A percentile compares a stretch with the other conserved stretches of the same genome.
Evolutionary conservation across 1,140 invertebrate species (phyloP).

Genomic region (Fopius arisanus): DNA sequence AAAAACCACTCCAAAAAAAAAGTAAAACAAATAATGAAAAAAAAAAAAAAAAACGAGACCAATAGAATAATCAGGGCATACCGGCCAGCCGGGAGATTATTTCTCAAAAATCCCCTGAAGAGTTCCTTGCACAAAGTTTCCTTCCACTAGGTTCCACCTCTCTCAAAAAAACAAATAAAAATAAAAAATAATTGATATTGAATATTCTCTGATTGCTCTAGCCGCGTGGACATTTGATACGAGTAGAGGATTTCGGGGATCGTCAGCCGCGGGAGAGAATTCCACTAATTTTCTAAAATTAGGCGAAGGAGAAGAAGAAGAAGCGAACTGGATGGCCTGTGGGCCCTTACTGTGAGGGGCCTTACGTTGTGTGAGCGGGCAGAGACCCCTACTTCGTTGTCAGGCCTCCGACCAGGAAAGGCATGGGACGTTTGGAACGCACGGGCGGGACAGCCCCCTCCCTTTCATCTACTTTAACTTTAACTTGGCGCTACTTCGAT

Average conservation of each 20-base stretch:
- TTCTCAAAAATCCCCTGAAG: constrained; percentile 24
- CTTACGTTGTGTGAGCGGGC: constrained; percentile 41
- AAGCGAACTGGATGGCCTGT: constrained; percentile 59
- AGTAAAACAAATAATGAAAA: no score
- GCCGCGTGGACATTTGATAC: no score
- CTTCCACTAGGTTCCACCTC: constrained; percentile 1
- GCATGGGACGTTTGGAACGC: constrained; percentile 22
- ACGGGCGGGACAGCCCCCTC: constrained; percentile 26
- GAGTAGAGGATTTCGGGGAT: neutral
- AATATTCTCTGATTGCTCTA: neutral
- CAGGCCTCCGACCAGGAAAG: constrained; percentile 8
- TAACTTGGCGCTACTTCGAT: neutral
- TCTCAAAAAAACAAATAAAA: no score
- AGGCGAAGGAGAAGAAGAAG: constrained; percentile 57
- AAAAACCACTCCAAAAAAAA: no score
- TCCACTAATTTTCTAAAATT: constrained; percentile 4
- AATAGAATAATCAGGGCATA: neutral
- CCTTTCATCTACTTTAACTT: constrained; percentile 17
- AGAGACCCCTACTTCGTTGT: constrained; percentile 44
- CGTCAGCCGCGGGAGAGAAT: no score
- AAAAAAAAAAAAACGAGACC: neutral
- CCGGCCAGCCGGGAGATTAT: constrained; percentile 29
- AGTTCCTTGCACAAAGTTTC: neutral
- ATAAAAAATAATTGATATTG: neutral
- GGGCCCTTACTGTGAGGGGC: constrained; percentile 61